Percentiles rank a stretch among this genome's conserved stretches.
Evolutionary conservation across 2,113 vertebrate genomes (phyloP).

Genomic region (Psephotus haematonotus): DNA sequence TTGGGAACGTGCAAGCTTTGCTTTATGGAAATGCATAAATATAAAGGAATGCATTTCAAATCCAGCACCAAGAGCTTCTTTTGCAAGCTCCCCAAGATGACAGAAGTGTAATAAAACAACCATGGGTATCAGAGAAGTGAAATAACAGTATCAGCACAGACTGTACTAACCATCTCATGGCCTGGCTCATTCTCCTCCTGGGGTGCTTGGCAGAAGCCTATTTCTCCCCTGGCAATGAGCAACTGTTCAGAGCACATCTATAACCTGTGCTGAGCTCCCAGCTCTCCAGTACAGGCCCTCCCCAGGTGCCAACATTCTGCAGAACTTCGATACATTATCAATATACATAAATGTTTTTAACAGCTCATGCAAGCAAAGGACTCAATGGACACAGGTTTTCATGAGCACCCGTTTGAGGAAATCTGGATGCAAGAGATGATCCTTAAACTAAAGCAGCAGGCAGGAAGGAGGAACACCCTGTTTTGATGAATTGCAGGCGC

Average conservation of each 20-base stretch:
- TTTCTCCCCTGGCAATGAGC: neutral
- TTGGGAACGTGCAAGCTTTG: fast-evolving
- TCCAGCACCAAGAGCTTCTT: neutral
- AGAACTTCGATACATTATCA: fast-evolving
- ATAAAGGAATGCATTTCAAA: neutral
- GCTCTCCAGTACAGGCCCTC: neutral
- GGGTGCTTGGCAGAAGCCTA: neutral
- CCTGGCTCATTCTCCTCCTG: fast-evolving
- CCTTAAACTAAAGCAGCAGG: neutral
- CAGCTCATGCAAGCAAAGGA: neutral
- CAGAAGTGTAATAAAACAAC: fast-evolving
- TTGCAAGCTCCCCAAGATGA: neutral
- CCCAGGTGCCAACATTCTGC: neutral
- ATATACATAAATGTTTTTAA: too few species aligned
- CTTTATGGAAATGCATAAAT: neutral
- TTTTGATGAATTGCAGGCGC: neutral
- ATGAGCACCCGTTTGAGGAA: neutral
- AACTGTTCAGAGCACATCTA: fast-evolving
- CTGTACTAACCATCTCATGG: fast-evolving
- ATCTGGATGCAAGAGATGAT: neutral
- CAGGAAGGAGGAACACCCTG: neutral
- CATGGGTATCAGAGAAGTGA: fast-evolving
- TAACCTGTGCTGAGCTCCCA: neutral
- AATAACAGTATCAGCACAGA: fast-evolving
- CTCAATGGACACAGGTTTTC: neutral